Evolutionary conservation across 2,113 vertebrate genomes (phyloP).

Genomic region (Carassius carassius): DNA sequence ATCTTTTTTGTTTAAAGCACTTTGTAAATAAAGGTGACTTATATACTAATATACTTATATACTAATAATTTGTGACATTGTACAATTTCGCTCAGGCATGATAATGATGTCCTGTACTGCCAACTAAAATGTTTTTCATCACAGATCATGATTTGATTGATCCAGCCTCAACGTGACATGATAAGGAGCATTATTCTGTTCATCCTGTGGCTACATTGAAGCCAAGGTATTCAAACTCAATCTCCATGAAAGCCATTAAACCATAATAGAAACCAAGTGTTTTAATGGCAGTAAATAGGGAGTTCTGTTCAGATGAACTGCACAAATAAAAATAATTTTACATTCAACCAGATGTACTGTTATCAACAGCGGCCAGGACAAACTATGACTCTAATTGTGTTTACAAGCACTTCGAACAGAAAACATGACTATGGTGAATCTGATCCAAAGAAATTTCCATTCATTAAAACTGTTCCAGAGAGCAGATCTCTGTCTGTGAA

Average conservation of each 20-base stretch:
- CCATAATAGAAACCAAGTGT: neutral
- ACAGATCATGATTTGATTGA: neutral
- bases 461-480: conserved; percentile 4
- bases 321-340: too few relatives aligned
- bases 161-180: neutral
- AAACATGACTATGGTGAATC: neutral
- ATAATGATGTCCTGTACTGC: too few relatives aligned
- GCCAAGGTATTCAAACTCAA: too few relatives aligned
- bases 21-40: too few relatives aligned
- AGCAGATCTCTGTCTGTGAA: conserved; percentile 38
- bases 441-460: conserved; percentile 4
- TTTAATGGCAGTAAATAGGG: neutral
- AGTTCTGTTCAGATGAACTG: neutral
- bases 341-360: conserved; percentile 64
- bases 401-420: neutral
- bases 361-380: conserved; percentile 62
- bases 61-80: neutral
- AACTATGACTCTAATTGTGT: conserved; percentile 15
- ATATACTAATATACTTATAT: too few relatives aligned
- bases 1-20: too few relatives aligned
- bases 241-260: too few relatives aligned
- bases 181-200: neutral
- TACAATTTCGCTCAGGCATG: neutral
- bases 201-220: neutral
- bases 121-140: neutral